Evolutionary conservation across 2,113 vertebrate species (phyloP), one percentile per base, ranked within the genome.

Genomic region (Clarias macrocephalus): DNA sequence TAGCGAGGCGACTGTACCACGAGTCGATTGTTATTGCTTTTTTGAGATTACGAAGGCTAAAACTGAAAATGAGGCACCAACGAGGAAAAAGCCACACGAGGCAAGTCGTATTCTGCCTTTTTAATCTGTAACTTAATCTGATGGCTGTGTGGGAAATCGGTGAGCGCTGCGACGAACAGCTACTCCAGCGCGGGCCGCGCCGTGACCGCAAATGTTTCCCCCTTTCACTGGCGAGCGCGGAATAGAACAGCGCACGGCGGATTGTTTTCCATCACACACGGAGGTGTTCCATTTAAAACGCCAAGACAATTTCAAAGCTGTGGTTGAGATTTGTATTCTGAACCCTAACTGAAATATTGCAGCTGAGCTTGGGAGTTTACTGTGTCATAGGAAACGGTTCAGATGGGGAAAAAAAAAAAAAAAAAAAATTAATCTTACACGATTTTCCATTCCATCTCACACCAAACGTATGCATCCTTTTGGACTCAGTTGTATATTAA

Each of bases 241-340:
- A 23, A 37, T 85, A 87, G 72, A 65, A 62, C 72, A 82, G 76
- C 84, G 77, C 77, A 59, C 33, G 77, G 82, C 89, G 86, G 92
- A 92, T 93, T 92, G 91, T 87, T n/a, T 33, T 83, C 85, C 89
- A 92, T 91, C 89, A 90, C 89, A 91, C 89, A 70, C 84, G 93
- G 93, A 95, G 93, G 93, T 94, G 94, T 95, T 94, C 93, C 91
- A 93, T 95, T 95, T 94, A 92, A 91, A 92, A 93, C 33, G 92
- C 91, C 93, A 94, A 91, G 91, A 90, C 91, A 90, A 92, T 93
- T 94, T 94, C 62, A 85, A 72, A 80, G 30, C 87, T 81, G 89
- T 63, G 89, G 59, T 75, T 89, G 90, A 92, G 77, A 83, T 80
- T 83, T 87, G 88, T 88, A 91, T 89, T 91, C 89, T 85, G 91